Conservation (phyloP, 2,888 invertebrate genomes). For the Morinoia aosen region DNA sequence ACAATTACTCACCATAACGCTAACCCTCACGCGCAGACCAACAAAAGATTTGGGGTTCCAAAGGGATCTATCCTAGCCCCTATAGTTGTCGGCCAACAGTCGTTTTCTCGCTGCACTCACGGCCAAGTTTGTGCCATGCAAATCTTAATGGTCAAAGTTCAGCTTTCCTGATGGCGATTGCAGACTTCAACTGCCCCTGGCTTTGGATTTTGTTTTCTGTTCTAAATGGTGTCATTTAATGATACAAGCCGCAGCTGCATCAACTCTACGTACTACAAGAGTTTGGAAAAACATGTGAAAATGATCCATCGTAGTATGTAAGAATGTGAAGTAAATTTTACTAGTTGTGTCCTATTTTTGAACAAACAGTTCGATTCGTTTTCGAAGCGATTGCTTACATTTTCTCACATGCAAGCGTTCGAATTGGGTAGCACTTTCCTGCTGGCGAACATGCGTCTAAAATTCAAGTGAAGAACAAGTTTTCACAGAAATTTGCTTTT, state of each 20-base stretch:
- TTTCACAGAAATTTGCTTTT: no score
- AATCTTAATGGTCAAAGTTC: conserved; percentile 37
- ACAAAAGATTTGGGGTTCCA: conserved; percentile 1
- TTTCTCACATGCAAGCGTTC: no score
- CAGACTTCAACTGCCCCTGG: conserved; percentile 8
- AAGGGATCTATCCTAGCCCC: conserved; percentile 1
- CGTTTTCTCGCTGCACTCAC: conserved; percentile 13
- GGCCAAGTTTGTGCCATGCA: not conserved
- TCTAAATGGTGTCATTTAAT: not conserved
- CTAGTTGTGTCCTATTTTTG: no score
- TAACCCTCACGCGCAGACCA: not conserved
- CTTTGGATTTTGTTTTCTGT: conserved; percentile 9
- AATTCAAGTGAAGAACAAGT: no score
- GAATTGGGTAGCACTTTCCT: no score
- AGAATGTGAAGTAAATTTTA: no score
- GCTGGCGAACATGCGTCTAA: no score
- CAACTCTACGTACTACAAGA: not conserved
- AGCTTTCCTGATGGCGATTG: conserved; percentile 16
- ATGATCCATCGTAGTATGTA: no score
- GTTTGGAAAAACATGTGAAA: no score
- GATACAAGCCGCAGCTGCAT: not conserved
- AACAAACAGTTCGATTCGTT: no score
- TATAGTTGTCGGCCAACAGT: not conserved
- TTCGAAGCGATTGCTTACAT: no score
- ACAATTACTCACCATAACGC: not conserved